Conservation (phyloP, 2,888 invertebrate genomes). For the Schizotus pectinicornis region DNA sequence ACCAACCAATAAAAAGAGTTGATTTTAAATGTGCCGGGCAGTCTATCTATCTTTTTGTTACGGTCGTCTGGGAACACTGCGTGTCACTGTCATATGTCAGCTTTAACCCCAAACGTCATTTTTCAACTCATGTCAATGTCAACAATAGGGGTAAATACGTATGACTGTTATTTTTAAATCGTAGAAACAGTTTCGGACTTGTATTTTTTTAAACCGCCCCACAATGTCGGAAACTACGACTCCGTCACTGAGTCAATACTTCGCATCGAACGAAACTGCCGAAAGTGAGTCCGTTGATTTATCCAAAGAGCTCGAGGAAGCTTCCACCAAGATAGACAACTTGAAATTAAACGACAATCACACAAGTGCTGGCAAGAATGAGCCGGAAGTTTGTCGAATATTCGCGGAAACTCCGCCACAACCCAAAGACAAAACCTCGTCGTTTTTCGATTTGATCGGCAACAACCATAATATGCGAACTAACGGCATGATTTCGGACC, state of each 20-base stretch:
- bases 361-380: constrained; percentile 46
- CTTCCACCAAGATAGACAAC: constrained; percentile 42
- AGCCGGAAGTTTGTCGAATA: constrained; percentile 59
- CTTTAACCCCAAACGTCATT: not conserved
- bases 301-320: constrained; percentile 42
- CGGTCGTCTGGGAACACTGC: too few species aligned
- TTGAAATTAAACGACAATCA: constrained; percentile 35
- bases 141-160: not conserved
- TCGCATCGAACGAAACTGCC: constrained; percentile 50
- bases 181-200: not conserved
- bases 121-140: not conserved
- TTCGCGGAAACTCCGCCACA: constrained; percentile 57
- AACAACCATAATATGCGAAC: constrained; percentile 38
- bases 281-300: constrained; percentile 38
- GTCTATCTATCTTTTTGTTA: not conserved
- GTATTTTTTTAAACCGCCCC: not conserved
- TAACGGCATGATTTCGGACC: constrained; percentile 43
- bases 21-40: not conserved
- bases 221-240: constrained; percentile 58
- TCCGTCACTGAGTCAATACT: constrained; percentile 66
- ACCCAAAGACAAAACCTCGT: constrained; percentile 56
- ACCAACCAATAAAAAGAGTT: not conserved
- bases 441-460: constrained; percentile 60
- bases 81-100: not conserved
- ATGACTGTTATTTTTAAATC: not conserved